phyloP scores from a whole-genome alignment of 2,888 invertebrate genomes.

The Allygus modestus region DNA sequence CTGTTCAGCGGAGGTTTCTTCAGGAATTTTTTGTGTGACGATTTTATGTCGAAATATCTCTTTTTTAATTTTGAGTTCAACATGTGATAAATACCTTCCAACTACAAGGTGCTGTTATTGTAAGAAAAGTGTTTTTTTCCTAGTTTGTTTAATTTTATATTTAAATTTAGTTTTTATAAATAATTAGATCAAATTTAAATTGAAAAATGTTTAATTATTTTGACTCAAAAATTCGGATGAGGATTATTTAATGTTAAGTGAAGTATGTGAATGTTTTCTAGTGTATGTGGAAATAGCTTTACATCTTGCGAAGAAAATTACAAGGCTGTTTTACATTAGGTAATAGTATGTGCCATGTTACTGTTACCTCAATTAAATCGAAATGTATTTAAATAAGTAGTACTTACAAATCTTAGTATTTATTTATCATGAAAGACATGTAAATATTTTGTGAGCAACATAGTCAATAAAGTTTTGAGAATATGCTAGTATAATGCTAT shows the following conservation, averaged over 20 bases:
- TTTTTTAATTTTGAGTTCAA: not conserved
- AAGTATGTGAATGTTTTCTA: not conserved
- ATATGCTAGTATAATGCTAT: no score
- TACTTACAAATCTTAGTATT: not conserved
- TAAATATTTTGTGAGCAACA: conserved; percentile 32
- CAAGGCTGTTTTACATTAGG: not conserved
- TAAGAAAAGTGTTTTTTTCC: not conserved
- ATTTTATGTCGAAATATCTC: not conserved
- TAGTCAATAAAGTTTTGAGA: conserved; percentile 13
- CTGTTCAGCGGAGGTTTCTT: not conserved
- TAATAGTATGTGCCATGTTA: conserved; percentile 32
- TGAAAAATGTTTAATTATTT: no score
- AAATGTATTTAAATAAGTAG: conserved; percentile 19
- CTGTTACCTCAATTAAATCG: conserved; percentile 12
- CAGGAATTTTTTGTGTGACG: not conserved
- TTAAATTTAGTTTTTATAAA: not conserved
- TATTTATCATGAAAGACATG: conserved; percentile 27
- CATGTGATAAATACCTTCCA: not conserved
- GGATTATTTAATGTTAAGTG: not conserved
- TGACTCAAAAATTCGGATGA: not conserved
- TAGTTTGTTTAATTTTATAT: not conserved
- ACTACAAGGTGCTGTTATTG: not conserved
- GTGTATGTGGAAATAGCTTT: conserved; percentile 3
- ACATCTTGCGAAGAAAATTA: not conserved
- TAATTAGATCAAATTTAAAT: not conserved